Evolutionary conservation across 1,140 invertebrate genomes (phyloP), one percentile per base, ranked within the genome.

Genomic region (Caenorhabditis remanei): DNA sequence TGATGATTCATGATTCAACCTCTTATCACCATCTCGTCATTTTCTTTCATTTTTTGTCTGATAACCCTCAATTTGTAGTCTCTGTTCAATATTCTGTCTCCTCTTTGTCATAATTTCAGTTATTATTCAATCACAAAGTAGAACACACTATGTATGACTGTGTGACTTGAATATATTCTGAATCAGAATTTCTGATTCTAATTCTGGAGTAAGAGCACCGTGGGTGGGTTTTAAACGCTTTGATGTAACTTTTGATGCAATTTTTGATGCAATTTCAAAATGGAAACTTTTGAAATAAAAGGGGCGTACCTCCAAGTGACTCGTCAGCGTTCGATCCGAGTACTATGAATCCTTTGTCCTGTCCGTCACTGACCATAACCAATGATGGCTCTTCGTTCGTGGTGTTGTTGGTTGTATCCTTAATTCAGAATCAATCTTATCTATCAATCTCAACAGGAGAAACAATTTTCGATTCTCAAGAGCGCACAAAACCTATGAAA

Each of bases 251-350:
- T 53, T 53, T 53, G 50, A 32, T 32, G 14, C 55, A 21, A 58
- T 14, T 16, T 58, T 58, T 58, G 1, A 16, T 58, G 55, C 3
- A 16, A 58, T 14, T 16, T n/a, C 32, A n/a, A 71, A 71, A 71
- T 32, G 2, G 50, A 11, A 53, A 53, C 11, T 53, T 53, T 16
- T 53, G 7, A 83, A 32, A 83, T 53, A 79, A 50, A 50, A 24
- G 9, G 4, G 14, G 71, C 71, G 71, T 79, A 89, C 88, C 88
- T 55, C 53, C 79, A 16, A 87, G 79, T 6, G 83, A 67, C 32
- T 89, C 86, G 24, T 89, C 88, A 14, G 86, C 75, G 16, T 87
- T 63, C 41, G 86, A 85, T 86, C 89, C 87, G 14, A 89, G 61
- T 0, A 89, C 82, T 13, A 85, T 71, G 46, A 85, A 75, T 46